phyloP scores from a whole-genome alignment of 2,888 invertebrate species.

The Thereva unica region DNA sequence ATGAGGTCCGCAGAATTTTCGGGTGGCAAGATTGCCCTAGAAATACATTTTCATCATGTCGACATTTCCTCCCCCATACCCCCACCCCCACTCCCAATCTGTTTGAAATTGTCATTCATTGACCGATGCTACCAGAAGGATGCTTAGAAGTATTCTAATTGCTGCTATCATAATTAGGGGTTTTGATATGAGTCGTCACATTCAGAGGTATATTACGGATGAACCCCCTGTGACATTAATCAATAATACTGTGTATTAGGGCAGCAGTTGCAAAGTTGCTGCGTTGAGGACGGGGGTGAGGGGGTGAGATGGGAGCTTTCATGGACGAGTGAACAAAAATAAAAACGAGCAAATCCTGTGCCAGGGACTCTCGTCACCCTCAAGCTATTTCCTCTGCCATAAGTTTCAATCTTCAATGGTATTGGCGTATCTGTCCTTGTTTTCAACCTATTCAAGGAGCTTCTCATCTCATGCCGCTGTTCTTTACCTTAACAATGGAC shows the following conservation, averaged over 20 bases:
- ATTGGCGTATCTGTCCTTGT: constrained; percentile 10
- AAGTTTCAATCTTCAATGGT: constrained; percentile 18
- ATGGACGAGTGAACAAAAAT: neutral
- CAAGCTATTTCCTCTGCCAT: constrained; percentile 17
- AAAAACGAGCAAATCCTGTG: neutral
- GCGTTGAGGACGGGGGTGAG: neutral
- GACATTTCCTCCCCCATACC: neutral
- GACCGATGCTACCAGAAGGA: neutral
- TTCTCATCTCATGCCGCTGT: neutral
- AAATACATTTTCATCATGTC: too few species aligned
- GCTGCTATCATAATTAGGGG: constrained; percentile 14
- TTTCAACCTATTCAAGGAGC: neutral
- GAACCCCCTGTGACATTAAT: constrained; percentile 9
- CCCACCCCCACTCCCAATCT: neutral
- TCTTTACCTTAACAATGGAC: constrained; percentile 18
- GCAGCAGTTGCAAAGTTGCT: neutral
- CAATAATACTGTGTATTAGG: constrained; percentile 13
- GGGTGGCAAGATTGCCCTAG: too few species aligned
- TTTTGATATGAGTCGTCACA: constrained; percentile 16
- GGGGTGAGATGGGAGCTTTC: constrained; percentile 6
- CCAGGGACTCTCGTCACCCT: neutral
- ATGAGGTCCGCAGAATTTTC: too few species aligned
- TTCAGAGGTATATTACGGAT: constrained; percentile 6
- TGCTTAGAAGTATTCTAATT: constrained; percentile 21
- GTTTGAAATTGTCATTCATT: constrained; percentile 10